Evolutionary conservation across 2,797 vertebrate genomes (phyloP).

Genomic region (Spinus olivaceus): DNA sequence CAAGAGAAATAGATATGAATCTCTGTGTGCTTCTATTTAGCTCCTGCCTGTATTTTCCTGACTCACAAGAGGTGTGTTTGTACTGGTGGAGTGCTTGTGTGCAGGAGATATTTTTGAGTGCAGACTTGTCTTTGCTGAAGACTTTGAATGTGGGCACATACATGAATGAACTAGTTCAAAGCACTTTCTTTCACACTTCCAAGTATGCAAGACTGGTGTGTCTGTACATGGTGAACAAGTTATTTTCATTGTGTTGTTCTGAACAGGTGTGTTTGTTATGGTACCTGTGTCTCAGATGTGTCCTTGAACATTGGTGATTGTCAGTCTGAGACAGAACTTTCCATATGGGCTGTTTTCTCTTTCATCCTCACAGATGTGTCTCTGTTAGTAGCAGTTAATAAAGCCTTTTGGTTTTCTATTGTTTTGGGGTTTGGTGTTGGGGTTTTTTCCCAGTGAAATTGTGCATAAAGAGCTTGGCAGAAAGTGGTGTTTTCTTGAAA

Average conservation of each 20-base stretch:
- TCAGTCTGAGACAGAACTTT: neutral
- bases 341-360: neutral
- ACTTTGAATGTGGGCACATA: rapidly evolving
- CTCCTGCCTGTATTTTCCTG: neutral
- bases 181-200: neutral
- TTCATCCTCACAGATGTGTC: neutral
- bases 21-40: neutral
- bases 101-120: neutral
- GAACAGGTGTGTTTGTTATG: neutral
- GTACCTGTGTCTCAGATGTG: neutral
- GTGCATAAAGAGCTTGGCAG: neutral
- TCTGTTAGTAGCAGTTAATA: neutral
- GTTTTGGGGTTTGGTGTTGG: neutral
- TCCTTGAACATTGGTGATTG: neutral
- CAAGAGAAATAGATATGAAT: neutral
- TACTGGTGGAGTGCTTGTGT: neutral
- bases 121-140: neutral
- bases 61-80: neutral
- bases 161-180: neutral
- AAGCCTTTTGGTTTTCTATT: neutral
- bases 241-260: neutral
- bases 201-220: neutral
- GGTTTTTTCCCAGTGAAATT: neutral
- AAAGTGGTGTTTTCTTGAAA: slow-evolving; percentile 15
- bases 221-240: neutral